These are phyloP conservation scores for Drosophila oshimai DNA, from an alignment of 1,140 invertebrate species.

Conservation along the genomic window DNA sequence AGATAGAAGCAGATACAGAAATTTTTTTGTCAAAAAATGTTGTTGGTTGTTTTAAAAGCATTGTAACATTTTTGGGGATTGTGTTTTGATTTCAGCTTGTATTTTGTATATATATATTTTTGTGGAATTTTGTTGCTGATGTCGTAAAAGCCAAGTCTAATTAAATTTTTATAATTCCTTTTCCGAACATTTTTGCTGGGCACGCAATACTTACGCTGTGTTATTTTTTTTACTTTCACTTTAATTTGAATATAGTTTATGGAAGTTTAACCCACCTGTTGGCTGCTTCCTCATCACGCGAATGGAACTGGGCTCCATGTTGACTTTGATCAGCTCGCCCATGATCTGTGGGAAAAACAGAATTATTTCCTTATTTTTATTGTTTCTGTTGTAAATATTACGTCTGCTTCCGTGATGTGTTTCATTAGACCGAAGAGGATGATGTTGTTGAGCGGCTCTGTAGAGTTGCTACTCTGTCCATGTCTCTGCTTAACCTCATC, in stretches of 20 bases:
- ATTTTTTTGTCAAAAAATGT: constrained; percentile 81
- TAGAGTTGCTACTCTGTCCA: constrained; percentile 86
- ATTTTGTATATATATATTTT: background rate
- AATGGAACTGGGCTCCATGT: constrained; percentile 91
- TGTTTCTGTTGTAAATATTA: constrained; percentile 83
- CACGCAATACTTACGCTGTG: constrained; percentile 36
- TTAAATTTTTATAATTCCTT: constrained; percentile 5
- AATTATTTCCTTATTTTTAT: background rate
- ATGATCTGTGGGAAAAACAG: constrained; percentile 45
- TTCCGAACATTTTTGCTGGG: constrained; percentile 17
- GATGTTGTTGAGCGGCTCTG: constrained; percentile 92
- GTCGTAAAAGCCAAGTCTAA: constrained; percentile 30
- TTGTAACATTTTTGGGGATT: constrained; percentile 59
- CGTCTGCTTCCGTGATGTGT: constrained; percentile 92
- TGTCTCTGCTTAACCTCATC: constrained; percentile 32
- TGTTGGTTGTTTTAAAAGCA: constrained; percentile 59
- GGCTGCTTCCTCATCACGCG: constrained; percentile 92
- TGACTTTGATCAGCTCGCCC: constrained; percentile 87
- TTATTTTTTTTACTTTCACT: background rate
- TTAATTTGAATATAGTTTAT: background rate
- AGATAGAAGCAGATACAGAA: constrained; percentile 84
- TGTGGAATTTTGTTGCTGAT: constrained; percentile 19
- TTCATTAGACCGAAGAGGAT: constrained; percentile 91
- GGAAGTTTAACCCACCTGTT: constrained; percentile 87
- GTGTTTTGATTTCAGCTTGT: constrained; percentile 11